Base-by-base conservation (phyloP, 2,888 invertebrate species). In the Synergus gifuensis region DNA sequence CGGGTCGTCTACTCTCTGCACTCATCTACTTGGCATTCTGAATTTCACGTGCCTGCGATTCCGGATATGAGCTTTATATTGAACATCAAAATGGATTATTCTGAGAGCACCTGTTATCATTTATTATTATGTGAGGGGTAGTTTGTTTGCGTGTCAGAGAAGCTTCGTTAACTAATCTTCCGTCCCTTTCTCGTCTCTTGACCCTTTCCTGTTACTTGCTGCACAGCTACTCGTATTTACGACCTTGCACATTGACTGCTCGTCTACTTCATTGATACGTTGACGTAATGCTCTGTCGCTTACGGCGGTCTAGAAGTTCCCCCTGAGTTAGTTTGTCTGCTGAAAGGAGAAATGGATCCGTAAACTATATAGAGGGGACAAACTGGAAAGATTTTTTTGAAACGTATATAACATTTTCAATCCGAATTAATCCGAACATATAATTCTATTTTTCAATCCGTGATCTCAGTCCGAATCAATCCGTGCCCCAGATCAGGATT, bases 201-300 rank as follows among this genome's bases (percentile, higher is more conserved):
- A 54, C 58, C 69, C 78, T 60, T 78, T 69, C 18, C 78, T 18
- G 9, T 44, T 46, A 67, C 67, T 73, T 63, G 46, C 40, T 22
- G 28, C 76, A 76, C 42, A 64, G 64, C 14, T 28, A 44, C 60
- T 67, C 28, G 42, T 66, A 79, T 76, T 64, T 49, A 64, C 78
- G 64, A 76, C 78, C 78, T 79, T 79, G 78, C 63, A 76, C 78
- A 76, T 79, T 76, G 54, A 78, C 22, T 22, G 22, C 22, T 22
- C 22, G 22, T 22, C 22, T 22, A 22, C 22, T 79, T 79, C 66
- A 79, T 76, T 76, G 79, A 76, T 58, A 58, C 36, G 16, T 66
- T n/a, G 40, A 4, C 40, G 22, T 7, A 40, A 42, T 44, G 18
- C 40, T 42, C n/a, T 14, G 11, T 14, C 4, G 77, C 58, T 46